Evolutionary conservation across 2,888 invertebrate genomes (phyloP).

Genomic region (Xanthia togata): DNA sequence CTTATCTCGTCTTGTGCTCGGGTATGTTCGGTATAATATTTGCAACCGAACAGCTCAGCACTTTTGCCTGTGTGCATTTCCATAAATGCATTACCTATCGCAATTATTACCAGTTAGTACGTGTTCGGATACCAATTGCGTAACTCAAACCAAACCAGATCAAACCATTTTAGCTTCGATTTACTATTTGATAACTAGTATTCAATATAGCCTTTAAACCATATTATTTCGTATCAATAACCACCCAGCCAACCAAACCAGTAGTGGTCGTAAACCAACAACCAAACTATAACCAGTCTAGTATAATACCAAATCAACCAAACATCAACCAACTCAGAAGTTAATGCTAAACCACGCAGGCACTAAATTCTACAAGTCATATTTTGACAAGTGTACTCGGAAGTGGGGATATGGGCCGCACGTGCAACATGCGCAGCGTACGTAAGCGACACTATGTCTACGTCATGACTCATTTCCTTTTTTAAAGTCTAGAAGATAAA

Average conservation of each 20-base stretch:
- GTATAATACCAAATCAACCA: neutral
- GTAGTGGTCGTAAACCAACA: neutral
- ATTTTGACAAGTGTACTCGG: constrained; percentile 37
- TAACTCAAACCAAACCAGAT: neutral
- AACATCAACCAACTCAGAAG: neutral
- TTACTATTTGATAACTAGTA: neutral
- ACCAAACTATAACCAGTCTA: neutral
- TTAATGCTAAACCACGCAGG: too few species aligned
- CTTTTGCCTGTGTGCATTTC: too few species aligned
- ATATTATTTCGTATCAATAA: neutral
- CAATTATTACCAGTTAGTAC: neutral
- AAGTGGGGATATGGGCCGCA: constrained; percentile 2
- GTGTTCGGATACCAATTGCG: neutral
- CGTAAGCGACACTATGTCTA: constrained; percentile 33
- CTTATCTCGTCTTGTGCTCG: neutral
- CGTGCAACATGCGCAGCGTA: constrained; percentile 17
- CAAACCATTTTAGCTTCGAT: neutral
- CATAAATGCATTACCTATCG: neutral
- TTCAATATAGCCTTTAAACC: neutral
- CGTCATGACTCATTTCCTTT: constrained; percentile 48
- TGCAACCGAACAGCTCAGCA: neutral
- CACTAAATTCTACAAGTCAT: neutral
- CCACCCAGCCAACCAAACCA: neutral
- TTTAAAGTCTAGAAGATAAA: constrained; percentile 35
- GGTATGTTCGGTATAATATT: neutral